phyloP scores from a whole-genome alignment of 2,888 invertebrate species.

The Hirtodrosophila duncani region DNA sequence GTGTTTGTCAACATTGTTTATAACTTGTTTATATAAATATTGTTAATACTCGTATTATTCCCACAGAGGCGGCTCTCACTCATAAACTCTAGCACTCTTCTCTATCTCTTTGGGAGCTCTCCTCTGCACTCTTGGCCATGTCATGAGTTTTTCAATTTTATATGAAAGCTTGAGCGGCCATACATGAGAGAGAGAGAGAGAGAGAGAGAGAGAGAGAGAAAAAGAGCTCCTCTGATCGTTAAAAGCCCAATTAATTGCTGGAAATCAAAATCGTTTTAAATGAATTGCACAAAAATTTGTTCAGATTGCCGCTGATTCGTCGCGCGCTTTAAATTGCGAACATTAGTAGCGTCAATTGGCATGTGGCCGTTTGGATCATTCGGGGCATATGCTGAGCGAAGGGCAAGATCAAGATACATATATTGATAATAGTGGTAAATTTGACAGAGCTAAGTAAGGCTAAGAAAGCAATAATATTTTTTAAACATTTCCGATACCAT shows the following conservation, averaged over 20 bases:
- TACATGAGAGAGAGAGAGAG: conserved; percentile 15
- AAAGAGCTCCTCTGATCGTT: conserved; percentile 37
- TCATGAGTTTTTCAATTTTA: conserved; percentile 54
- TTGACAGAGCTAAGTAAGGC: too few species aligned
- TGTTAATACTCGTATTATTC: conserved; percentile 58
- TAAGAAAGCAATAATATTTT: too few species aligned
- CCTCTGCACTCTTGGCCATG: conserved; percentile 9
- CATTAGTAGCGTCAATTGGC: conserved; percentile 44
- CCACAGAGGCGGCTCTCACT: conserved; percentile 34
- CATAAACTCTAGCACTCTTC: conserved; percentile 19
- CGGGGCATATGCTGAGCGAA: conserved; percentile 1
- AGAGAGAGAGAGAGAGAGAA: conserved; percentile 1
- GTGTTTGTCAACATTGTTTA: conserved; percentile 69
- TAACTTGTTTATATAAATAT: conserved; percentile 72
- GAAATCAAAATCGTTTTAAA: conserved; percentile 66
- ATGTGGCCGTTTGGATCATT: conserved; percentile 34
- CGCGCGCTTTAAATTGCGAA: conserved; percentile 41
- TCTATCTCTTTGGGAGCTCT: conserved; percentile 11
- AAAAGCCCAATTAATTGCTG: conserved; percentile 64
- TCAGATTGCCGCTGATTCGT: conserved; percentile 45
- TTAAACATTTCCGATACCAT: too few species aligned
- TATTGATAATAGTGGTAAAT: too few species aligned
- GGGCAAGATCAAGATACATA: too few species aligned
- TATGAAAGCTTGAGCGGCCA: conserved; percentile 26
- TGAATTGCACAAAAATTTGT: conserved; percentile 67